Conservation (phyloP, 2,888 invertebrate species). For the Drosophila mimetica region DNA sequence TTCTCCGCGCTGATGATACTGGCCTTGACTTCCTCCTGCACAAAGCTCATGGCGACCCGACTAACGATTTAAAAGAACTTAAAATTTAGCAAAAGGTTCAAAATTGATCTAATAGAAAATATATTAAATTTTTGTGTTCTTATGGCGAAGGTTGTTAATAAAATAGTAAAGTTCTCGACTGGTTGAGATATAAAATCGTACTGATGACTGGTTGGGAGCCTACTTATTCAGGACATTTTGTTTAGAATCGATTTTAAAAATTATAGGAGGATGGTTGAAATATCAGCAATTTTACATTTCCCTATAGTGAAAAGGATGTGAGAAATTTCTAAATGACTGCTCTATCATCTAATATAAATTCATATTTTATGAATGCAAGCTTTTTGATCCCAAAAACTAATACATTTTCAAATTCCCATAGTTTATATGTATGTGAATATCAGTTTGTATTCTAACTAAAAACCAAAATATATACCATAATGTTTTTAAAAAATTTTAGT, state of each 20-base stretch:
- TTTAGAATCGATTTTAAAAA: not conserved
- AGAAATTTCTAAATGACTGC: no score
- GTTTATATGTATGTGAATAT: no score
- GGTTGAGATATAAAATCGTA: not conserved
- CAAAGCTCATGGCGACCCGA: slow-evolving; percentile 11
- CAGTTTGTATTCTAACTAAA: no score
- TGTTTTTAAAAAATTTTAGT: no score
- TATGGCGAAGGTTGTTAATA: not conserved
- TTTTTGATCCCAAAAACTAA: no score
- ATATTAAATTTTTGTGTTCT: slow-evolving; percentile 12
- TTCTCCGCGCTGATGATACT: not conserved
- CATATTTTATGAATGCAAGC: no score
- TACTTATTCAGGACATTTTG: not conserved
- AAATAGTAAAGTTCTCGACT: slow-evolving; percentile 2
- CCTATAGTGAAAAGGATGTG: no score
- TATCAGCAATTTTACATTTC: no score
- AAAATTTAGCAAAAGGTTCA: slow-evolving; percentile 15
- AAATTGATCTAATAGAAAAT: not conserved
- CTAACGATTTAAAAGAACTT: not conserved
- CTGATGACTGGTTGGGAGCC: not conserved
- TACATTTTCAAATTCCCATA: no score
- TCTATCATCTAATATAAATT: no score
- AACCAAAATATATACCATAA: no score
- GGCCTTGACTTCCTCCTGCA: not conserved
- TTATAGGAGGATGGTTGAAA: not conserved